Evolutionary conservation across 2,797 vertebrate genomes (phyloP), one percentile per base, ranked within the genome.

Genomic region (Syndactyla subalaris): DNA sequence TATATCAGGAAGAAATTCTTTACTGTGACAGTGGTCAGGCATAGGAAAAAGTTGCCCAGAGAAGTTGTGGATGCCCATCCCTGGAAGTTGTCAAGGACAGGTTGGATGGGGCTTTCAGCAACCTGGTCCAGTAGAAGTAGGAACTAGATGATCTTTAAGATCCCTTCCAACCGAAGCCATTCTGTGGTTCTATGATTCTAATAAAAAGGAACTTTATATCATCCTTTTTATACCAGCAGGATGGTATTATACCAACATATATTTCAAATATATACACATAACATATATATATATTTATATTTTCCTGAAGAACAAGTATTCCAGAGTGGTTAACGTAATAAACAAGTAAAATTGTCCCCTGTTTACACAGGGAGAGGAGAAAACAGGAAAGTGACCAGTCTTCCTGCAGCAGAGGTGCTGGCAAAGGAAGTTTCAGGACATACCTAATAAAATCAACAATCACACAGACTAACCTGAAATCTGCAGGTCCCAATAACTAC

Each of bases 401-500:
- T 57, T 61, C 36, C 21, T 12, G 2, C 27, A 77, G 45, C 3
- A 77, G 29, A 46, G 2, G 4, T 46, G 24, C 27, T 70, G 51
- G 15, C 30, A 70, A 77, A 71, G 23, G 59, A 49, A 75, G 14
- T 61, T 79, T 79, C 36, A 66, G n/a, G 24, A 67, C 15, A 32
- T 22, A 84, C 55, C 14, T 39, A 81, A 74, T 11, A 45, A 73
- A 88, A 81, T 57, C 12, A 89, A 57, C 27, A 77, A 7, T 11
- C 62, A 76, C 79, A 77, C 12, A 95, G 83, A 98, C 97, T 97
- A 65, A 99, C 99, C 99, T 99, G 99, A 97, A 99, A 99, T 24
- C 98, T 98, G 91, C 99, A 99, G 3, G 97, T 98, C 77, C 98
- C 99, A 93, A 99, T 96, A 22, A 99, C 99, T 58, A 99, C 98